These are phyloP conservation scores for Myopa testacea DNA, from an alignment of 2,888 invertebrate genomes.

Conservation along the genomic window DNA sequence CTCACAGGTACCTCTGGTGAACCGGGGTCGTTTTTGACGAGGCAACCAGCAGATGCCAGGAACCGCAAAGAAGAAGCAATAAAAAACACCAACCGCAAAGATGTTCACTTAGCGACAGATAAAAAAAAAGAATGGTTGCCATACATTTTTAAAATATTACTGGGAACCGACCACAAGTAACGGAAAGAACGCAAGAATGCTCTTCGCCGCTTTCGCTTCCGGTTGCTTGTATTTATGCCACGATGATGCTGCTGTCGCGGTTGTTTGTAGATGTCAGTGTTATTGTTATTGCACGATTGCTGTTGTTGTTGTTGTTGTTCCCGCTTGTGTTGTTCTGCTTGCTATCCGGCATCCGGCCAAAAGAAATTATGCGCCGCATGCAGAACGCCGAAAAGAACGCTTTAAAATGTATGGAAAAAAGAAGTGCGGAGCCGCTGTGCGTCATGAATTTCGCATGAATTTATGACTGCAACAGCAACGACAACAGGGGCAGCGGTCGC, in stretches of 20 bases:
- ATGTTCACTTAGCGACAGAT: constrained; percentile 23
- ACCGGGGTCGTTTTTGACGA: background rate
- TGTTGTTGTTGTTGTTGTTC: constrained; percentile 8
- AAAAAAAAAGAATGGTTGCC: constrained; percentile 8
- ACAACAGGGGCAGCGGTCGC: background rate
- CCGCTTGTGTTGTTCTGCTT: background rate
- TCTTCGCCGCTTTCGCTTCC: constrained; percentile 21
- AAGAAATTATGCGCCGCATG: constrained; percentile 3
- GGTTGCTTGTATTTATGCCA: constrained; percentile 17
- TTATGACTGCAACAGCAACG: constrained; percentile 10
- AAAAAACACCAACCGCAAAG: constrained; percentile 10
- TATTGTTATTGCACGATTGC: background rate
- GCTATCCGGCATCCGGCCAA: background rate
- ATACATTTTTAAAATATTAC: constrained; percentile 35
- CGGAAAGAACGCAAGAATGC: background rate
- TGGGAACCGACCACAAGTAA: constrained; percentile 12
- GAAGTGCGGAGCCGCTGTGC: background rate
- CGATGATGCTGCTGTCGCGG: constrained; percentile 4
- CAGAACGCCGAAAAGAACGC: constrained; percentile 3
- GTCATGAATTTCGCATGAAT: constrained; percentile 31
- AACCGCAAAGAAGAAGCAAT: background rate
- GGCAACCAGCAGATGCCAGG: background rate
- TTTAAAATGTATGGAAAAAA: background rate
- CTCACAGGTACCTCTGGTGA: background rate
- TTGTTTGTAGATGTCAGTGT: background rate